These are phyloP conservation scores for Cyrtodaria siliqua DNA, from an alignment of 2,888 invertebrate species.

Conservation along the genomic window DNA sequence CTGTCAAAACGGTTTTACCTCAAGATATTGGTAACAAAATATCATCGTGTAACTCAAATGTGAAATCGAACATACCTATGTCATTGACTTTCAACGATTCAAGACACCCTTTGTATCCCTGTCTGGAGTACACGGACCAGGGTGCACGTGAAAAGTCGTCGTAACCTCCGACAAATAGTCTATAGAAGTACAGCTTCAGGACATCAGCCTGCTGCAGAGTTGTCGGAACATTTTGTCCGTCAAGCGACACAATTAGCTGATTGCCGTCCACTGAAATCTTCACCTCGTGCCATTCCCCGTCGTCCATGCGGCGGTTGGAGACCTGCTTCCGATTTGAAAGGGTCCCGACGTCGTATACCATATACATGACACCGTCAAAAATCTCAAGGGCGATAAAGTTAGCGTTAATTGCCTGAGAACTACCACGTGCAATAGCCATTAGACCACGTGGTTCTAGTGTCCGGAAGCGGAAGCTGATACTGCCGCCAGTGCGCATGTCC, in stretches of 20 bases:
- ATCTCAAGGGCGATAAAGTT: slow-evolving; percentile 82
- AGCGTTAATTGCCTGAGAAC: slow-evolving; percentile 7
- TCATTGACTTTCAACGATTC: slow-evolving; percentile 75
- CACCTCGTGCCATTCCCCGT: slow-evolving; percentile 78
- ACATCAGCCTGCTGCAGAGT: slow-evolving; percentile 17
- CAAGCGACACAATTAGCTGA: slow-evolving; percentile 69
- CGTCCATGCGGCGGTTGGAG: slow-evolving; percentile 73
- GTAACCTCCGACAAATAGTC: slow-evolving; percentile 74
- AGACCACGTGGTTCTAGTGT: slow-evolving; percentile 80
- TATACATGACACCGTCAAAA: slow-evolving; percentile 81
- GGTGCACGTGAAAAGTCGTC: slow-evolving; percentile 70
- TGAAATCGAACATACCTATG: slow-evolving; percentile 45
- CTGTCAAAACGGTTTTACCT: too few species aligned
- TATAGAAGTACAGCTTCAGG: slow-evolving; percentile 35
- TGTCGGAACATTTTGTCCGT: slow-evolving; percentile 53
- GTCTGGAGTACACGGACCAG: slow-evolving; percentile 82
- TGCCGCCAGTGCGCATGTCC: slow-evolving; percentile 64
- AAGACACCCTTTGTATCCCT: slow-evolving; percentile 83
- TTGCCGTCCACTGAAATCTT: slow-evolving; percentile 18
- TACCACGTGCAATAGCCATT: slow-evolving; percentile 72
- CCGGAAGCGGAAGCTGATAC: slow-evolving; percentile 79
- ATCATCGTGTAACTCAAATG: too few species aligned
- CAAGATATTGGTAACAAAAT: too few species aligned
- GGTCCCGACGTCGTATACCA: slow-evolving; percentile 79
- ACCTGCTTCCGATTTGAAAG: slow-evolving; percentile 70